A percentile compares a stretch with the other conserved stretches of the same genome.
Conservation (phyloP, 2,113 vertebrate genomes). For the Aegypius monachus region DNA sequence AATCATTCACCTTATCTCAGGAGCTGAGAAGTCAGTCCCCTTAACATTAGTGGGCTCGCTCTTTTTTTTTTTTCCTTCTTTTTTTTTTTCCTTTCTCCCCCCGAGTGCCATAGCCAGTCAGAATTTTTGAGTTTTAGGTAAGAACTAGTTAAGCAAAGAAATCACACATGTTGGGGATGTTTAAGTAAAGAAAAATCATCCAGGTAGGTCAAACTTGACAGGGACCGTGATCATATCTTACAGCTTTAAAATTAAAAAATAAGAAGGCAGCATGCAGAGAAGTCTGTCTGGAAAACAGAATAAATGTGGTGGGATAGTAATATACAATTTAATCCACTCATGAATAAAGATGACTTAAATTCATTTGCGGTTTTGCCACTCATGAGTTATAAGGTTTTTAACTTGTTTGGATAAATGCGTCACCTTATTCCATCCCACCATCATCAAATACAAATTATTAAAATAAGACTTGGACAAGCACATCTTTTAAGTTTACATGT, state of each 20-base stretch:
- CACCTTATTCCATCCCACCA: slow-evolving; percentile 67
- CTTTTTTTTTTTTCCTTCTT: too few species aligned
- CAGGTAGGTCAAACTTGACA: slow-evolving; percentile 60
- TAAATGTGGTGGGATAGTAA: slow-evolving; percentile 63
- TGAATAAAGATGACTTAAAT: slow-evolving; percentile 76
- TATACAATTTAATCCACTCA: slow-evolving; percentile 67
- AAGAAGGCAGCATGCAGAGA: slow-evolving; percentile 43
- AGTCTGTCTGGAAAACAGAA: slow-evolving; percentile 58
- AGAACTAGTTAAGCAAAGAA: slow-evolving; percentile 57
- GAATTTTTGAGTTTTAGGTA: background rate
- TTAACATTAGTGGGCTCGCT: background rate
- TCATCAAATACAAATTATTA: slow-evolving; percentile 75
- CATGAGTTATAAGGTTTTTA: slow-evolving; percentile 70
- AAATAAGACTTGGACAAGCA: slow-evolving; percentile 70
- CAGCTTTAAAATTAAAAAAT: slow-evolving; percentile 65
- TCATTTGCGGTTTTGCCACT: slow-evolving; percentile 72
- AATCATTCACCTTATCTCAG: background rate
- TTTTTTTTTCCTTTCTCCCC: fast-evolving
- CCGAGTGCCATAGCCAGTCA: background rate
- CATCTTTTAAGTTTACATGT: slow-evolving; percentile 70
- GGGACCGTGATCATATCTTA: slow-evolving; percentile 18
- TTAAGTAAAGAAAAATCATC: slow-evolving; percentile 41
- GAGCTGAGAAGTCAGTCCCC: background rate
- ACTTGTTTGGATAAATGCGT: slow-evolving; percentile 69
- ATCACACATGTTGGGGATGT: background rate